Percentiles rank a stretch among this genome's conserved stretches.
phyloP scores from a whole-genome alignment of 2,888 invertebrate genomes.

The Drosophila setosimentum region DNA sequence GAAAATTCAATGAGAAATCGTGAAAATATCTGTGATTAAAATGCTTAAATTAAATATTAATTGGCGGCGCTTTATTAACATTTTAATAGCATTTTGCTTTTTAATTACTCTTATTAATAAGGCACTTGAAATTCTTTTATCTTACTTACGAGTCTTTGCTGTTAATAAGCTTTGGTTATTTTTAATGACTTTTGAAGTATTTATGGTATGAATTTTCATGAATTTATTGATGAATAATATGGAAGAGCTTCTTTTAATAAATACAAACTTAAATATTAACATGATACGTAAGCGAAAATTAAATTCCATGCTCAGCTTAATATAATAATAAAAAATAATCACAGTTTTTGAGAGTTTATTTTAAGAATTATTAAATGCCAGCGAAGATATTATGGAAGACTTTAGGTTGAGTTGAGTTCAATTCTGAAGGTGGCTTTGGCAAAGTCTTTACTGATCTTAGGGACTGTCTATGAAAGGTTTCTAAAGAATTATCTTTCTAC shows the following conservation, averaged over 20 bases:
- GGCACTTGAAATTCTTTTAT: slow-evolving; percentile 6
- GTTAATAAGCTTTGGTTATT: not conserved
- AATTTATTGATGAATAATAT: not conserved
- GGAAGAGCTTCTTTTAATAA: not conserved
- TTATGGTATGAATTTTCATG: not conserved
- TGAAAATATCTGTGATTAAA: slow-evolving; percentile 27
- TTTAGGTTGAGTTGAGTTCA: too few species aligned
- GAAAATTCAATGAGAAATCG: slow-evolving; percentile 29
- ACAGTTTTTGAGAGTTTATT: too few species aligned
- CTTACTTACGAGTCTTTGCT: not conserved
- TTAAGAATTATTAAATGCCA: not conserved
- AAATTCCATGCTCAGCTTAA: not conserved
- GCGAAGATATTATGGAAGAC: not conserved
- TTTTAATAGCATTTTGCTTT: slow-evolving; percentile 24
- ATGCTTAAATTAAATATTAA: slow-evolving; percentile 35
- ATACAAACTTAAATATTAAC: not conserved
- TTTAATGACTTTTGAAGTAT: slow-evolving; percentile 1
- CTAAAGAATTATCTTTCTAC: not conserved
- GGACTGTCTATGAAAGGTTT: not conserved
- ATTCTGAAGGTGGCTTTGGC: not conserved
- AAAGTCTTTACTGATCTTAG: not conserved
- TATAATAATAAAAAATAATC: too few species aligned
- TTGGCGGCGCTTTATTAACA: slow-evolving; percentile 38
- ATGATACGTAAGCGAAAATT: not conserved
- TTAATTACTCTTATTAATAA: slow-evolving; percentile 18